phyloP scores from a whole-genome alignment of 1,140 invertebrate genomes.

The Calliphora vicina region DNA sequence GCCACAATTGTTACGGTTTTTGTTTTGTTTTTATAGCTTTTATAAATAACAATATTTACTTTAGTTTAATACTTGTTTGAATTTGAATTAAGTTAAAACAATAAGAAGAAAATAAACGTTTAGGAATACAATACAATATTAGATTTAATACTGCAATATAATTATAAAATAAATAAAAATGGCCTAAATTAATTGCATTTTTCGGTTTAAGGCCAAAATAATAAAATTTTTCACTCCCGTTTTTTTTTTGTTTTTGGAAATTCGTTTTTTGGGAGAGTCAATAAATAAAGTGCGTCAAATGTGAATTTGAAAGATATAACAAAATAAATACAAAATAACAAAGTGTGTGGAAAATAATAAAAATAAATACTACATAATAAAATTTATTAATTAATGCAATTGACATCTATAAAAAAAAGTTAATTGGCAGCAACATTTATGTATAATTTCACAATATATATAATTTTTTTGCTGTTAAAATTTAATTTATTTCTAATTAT shows the following conservation, averaged over 20 bases:
- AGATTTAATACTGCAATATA: not conserved
- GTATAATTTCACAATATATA: not conserved
- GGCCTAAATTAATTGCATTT: not conserved
- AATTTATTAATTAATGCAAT: not conserved
- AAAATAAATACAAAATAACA: not conserved
- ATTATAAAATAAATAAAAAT: not conserved
- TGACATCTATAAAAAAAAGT: constrained; percentile 15
- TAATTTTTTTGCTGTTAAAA: not conserved
- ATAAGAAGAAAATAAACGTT: constrained; percentile 19
- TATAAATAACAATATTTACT: constrained; percentile 8
- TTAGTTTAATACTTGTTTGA: constrained; percentile 19
- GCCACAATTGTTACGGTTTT: not conserved
- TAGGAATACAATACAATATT: constrained; percentile 1
- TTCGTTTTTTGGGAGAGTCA: too few relatives aligned
- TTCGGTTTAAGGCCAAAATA: too few relatives aligned
- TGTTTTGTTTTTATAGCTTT: not conserved
- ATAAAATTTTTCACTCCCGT: too few relatives aligned
- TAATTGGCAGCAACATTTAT: not conserved
- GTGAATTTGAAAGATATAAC: not conserved
- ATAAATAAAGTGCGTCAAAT: not conserved
- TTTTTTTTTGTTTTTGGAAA: too few relatives aligned
- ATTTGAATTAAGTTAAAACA: constrained; percentile 21
- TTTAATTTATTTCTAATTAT: not conserved
- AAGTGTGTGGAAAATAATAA: not conserved
- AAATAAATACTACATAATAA: not conserved